phyloP scores from a whole-genome alignment of 1,140 invertebrate genomes.

The Drosophila sproati region DNA sequence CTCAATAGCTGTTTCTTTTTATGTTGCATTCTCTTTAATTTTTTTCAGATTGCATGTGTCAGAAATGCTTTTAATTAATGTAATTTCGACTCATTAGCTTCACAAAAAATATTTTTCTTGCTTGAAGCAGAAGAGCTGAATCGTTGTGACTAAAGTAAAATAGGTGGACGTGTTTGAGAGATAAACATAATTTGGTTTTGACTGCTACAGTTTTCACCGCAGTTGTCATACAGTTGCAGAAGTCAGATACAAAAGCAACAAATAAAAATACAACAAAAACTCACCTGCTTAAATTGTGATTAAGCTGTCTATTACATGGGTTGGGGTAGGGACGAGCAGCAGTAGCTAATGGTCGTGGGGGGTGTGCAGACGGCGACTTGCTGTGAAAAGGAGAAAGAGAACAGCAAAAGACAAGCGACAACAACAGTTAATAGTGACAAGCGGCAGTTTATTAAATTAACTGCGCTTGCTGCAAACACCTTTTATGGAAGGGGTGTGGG shows the following conservation, averaged over 20 bases:
- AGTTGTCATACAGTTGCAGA: neutral
- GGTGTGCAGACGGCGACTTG: conserved; percentile 58
- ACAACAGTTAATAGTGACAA: conserved; percentile 72
- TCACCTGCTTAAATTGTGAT: conserved; percentile 59
- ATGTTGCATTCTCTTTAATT: conserved; percentile 33
- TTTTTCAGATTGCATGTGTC: neutral
- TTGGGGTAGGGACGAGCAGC: conserved; percentile 1
- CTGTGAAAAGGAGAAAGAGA: conserved; percentile 58
- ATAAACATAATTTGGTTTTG: no score
- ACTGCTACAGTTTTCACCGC: no score
- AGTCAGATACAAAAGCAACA: conserved; percentile 3
- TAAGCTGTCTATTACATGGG: conserved; percentile 43
- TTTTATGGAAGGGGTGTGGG: conserved; percentile 28
- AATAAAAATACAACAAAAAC: neutral
- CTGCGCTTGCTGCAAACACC: conserved; percentile 52
- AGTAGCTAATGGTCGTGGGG: conserved; percentile 11
- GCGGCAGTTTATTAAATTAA: conserved; percentile 77
- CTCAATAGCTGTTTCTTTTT: conserved; percentile 31
- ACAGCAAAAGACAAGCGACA: conserved; percentile 48
- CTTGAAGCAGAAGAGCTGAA: no score
- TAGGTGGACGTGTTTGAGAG: no score
- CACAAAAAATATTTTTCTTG: conserved; percentile 66
- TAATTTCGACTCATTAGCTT: conserved; percentile 59
- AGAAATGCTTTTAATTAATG: conserved; percentile 51
- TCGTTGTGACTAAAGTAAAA: no score